These are phyloP conservation scores for Heliconius himera DNA, from an alignment of 1,140 invertebrate genomes.

Conservation along the genomic window DNA sequence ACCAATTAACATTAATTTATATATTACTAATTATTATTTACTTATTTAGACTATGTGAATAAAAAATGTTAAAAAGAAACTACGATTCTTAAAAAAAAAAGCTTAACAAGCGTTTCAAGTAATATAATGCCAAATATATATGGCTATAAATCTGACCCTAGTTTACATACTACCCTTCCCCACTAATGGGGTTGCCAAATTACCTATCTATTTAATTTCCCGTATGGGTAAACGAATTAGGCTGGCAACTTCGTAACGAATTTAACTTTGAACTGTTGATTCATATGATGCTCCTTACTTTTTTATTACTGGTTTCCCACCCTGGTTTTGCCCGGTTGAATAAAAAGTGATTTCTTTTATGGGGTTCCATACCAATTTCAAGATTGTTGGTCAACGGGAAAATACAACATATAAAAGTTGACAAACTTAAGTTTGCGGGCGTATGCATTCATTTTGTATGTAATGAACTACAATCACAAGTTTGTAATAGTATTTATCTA, in stretches of 20 bases:
- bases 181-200: conserved; percentile 75
- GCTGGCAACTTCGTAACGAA: conserved; percentile 77
- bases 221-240: conserved; percentile 79
- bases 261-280: conserved; percentile 74
- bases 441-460: too few relatives aligned
- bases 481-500: too few relatives aligned
- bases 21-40: too few relatives aligned
- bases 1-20: too few relatives aligned
- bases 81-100: too few relatives aligned
- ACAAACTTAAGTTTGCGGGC: too few relatives aligned
- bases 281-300: conserved; percentile 52
- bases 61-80: too few relatives aligned
- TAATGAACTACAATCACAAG: too few relatives aligned
- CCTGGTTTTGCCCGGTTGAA: not conserved
- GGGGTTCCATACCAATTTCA: too few relatives aligned
- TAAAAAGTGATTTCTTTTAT: not conserved
- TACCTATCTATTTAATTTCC: conserved; percentile 80
- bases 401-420: too few relatives aligned
- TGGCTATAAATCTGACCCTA: conserved; percentile 62
- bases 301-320: conserved; percentile 39
- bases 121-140: conserved; percentile 15
- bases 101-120: not conserved
- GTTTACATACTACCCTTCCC: conserved; percentile 51
- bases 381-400: too few relatives aligned
- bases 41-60: too few relatives aligned